Evolutionary conservation across 2,888 invertebrate genomes (phyloP).

Genomic region (Drosophila cyrtoloma): DNA sequence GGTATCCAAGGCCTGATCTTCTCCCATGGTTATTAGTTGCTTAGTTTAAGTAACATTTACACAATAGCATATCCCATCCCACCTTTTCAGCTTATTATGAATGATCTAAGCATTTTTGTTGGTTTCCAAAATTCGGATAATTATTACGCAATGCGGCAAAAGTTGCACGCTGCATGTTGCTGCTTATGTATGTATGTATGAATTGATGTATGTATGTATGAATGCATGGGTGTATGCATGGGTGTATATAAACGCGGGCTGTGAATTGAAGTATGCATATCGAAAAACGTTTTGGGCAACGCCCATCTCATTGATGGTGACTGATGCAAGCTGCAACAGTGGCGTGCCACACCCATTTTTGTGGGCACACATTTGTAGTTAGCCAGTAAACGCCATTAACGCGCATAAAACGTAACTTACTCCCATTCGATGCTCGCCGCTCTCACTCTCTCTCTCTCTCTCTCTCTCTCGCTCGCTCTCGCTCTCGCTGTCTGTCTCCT

Average conservation of each 20-base stretch:
- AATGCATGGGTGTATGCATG: background rate
- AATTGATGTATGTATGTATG: background rate
- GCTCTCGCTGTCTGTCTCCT: conserved; percentile 11
- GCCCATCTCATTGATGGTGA: conserved; percentile 46
- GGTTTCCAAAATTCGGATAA: background rate
- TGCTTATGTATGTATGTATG: background rate
- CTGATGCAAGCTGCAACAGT: conserved; percentile 51
- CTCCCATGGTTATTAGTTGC: too few relatives aligned
- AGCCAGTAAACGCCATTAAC: conserved; percentile 82
- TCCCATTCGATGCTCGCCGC: conserved; percentile 30
- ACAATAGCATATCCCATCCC: background rate
- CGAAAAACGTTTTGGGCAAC: conserved; percentile 47
- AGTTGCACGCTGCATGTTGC: background rate
- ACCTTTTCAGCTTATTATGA: background rate
- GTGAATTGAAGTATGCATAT: background rate
- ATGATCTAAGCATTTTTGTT: background rate
- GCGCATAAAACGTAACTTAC: conserved; percentile 71
- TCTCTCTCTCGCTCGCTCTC: conserved; percentile 6
- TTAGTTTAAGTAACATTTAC: background rate
- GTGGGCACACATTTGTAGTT: conserved; percentile 62
- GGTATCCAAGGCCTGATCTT: too few relatives aligned
- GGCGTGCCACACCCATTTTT: conserved; percentile 61
- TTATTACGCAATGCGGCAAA: background rate
- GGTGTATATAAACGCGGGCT: background rate
- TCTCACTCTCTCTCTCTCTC: conserved; percentile 12